A percentile compares a stretch with the other conserved stretches of the same genome.
Evolutionary conservation across 2,797 vertebrate genomes (phyloP).

Genomic region (Halcyon badia): DNA sequence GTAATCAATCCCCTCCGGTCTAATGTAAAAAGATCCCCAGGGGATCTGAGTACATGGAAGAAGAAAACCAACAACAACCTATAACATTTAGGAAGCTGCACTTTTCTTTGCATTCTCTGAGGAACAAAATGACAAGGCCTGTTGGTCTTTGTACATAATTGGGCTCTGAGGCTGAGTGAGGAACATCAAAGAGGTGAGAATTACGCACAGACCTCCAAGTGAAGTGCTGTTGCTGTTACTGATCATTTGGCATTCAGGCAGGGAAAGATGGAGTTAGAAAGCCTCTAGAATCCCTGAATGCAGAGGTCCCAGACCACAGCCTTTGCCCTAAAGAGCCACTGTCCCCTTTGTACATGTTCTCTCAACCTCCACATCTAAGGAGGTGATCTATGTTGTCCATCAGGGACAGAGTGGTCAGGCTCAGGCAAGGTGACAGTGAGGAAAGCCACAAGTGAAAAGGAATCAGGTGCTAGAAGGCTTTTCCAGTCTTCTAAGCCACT

Average conservation of each 20-base stretch:
- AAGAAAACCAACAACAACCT: slow-evolving; percentile 15
- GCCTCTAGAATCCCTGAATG: background rate
- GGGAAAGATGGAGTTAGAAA: background rate
- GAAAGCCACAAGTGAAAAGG: background rate
- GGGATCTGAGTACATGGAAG: background rate
- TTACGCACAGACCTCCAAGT: background rate
- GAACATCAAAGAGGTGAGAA: slow-evolving; percentile 14
- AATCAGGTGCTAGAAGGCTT: background rate
- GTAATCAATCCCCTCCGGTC: background rate
- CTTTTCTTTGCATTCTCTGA: background rate
- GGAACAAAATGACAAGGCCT: background rate
- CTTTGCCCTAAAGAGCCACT: background rate
- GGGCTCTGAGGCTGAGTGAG: background rate
- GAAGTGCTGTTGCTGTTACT: background rate
- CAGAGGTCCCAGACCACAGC: background rate
- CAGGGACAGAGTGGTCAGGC: background rate
- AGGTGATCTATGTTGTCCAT: background rate
- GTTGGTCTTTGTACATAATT: background rate
- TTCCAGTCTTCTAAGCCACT: background rate
- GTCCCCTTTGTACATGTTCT: background rate
- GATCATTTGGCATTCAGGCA: background rate
- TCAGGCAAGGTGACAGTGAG: background rate
- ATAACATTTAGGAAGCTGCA: background rate
- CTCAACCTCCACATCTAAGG: background rate
- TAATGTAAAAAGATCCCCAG: background rate